Conservation (phyloP, 1,140 invertebrate genomes). For the Monochamus saltuarius region DNA sequence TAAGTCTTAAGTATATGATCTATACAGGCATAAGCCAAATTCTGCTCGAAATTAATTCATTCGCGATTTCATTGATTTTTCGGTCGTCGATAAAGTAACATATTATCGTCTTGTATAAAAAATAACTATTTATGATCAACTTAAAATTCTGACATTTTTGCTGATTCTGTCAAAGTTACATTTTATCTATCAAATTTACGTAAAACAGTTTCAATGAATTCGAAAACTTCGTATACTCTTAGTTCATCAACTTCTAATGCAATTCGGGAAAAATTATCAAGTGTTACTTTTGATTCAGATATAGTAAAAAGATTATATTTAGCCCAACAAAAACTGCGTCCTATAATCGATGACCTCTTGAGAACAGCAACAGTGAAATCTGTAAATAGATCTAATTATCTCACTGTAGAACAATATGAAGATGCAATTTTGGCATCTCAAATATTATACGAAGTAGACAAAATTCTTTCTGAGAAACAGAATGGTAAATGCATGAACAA, state of each 20-base stretch:
- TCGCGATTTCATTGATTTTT: too few species aligned
- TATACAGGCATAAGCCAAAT: too few species aligned
- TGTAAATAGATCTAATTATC: neutral
- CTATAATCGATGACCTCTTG: constrained; percentile 18
- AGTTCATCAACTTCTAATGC: constrained; percentile 6
- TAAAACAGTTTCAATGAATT: constrained; percentile 16
- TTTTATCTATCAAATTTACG: constrained; percentile 4
- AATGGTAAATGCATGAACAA: neutral
- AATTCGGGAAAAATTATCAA: constrained; percentile 8
- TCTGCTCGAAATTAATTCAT: too few species aligned
- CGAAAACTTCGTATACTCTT: neutral
- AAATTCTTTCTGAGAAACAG: constrained; percentile 2
- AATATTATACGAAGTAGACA: constrained; percentile 19
- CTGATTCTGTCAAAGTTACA: neutral
- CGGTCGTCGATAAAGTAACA: too few species aligned
- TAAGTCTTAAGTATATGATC: too few species aligned
- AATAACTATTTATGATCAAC: too few species aligned
- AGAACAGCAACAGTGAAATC: constrained; percentile 8
- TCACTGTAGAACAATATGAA: constrained; percentile 25
- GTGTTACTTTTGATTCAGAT: neutral
- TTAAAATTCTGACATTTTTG: too few species aligned
- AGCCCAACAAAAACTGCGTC: constrained; percentile 18
- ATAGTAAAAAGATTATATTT: constrained; percentile 10
- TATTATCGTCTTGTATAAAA: too few species aligned
- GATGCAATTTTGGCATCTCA: constrained; percentile 22